A percentile compares a stretch with the other conserved stretches of the same genome.
These are phyloP conservation scores for Cheumatopsyche charites DNA, from an alignment of 1,140 invertebrate species.

Conservation along the genomic window DNA sequence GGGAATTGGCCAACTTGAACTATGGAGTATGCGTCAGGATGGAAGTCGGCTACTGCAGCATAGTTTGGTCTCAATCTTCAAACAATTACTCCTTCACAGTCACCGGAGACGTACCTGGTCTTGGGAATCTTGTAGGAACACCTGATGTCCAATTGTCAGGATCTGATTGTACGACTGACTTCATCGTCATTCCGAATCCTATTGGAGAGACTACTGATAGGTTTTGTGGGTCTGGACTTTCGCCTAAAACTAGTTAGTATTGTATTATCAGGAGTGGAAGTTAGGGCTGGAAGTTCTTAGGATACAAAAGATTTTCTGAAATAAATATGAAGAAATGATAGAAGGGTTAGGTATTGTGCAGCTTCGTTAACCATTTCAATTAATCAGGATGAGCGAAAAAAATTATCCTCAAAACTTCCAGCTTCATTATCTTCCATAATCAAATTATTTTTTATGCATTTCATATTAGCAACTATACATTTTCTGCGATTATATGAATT, in stretches of 20 bases:
- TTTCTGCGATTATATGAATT: too few relatives aligned
- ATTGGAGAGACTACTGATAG: constrained; percentile 63
- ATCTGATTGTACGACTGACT: constrained; percentile 70
- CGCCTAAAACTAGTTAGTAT: constrained; percentile 68
- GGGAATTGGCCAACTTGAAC: constrained; percentile 74
- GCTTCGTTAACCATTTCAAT: too few relatives aligned
- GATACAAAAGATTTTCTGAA: too few relatives aligned
- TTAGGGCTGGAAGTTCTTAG: too few relatives aligned
- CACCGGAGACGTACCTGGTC: constrained; percentile 67
- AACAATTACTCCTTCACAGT: constrained; percentile 72
- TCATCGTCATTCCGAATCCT: constrained; percentile 76
- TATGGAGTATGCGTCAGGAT: constrained; percentile 78
- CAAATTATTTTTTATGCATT: too few relatives aligned
- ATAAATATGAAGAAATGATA: too few relatives aligned
- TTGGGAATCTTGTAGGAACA: constrained; percentile 64
- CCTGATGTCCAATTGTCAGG: constrained; percentile 61
- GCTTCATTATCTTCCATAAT: too few relatives aligned
- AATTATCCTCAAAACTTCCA: too few relatives aligned
- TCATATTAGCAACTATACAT: too few relatives aligned
- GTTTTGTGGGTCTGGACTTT: constrained; percentile 75
- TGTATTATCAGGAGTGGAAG: too few relatives aligned
- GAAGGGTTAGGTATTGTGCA: too few relatives aligned
- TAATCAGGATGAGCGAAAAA: too few relatives aligned
- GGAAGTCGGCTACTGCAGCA: constrained; percentile 69
- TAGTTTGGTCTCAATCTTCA: constrained; percentile 66